Evolutionary conservation across 1,140 invertebrate genomes (phyloP).

Genomic region (Cherax quadricarinatus): DNA sequence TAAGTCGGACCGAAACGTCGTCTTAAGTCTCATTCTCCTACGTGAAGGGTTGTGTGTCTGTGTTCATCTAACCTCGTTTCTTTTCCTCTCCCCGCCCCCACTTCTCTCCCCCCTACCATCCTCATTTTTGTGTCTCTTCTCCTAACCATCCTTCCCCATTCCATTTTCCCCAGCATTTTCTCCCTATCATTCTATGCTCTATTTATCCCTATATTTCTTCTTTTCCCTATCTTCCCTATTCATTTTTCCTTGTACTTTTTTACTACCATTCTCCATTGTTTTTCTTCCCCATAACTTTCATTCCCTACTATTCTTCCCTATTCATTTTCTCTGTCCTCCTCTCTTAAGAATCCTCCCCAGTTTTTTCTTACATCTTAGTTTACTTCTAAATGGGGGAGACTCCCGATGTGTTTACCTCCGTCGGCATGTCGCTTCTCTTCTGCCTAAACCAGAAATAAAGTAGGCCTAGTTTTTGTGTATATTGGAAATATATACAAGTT

Average conservation of each 20-base stretch:
- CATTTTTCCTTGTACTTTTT: no score
- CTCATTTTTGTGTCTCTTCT: not conserved
- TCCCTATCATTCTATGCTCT: no score
- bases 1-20: no score
- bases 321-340: not conserved
- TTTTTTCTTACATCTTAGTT: not conserved
- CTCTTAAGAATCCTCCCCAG: not conserved
- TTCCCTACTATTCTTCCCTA: not conserved
- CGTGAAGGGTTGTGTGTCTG: no score
- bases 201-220: no score
- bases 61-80: no score
- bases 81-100: no score
- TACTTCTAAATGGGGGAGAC: not conserved
- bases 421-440: not conserved
- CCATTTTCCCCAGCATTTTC: no score
- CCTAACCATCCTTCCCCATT: no score
- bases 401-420: slow-evolving; percentile 19
- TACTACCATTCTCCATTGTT: no score
- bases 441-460: slow-evolving; percentile 29
- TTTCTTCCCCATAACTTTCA: no score
- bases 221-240: not conserved
- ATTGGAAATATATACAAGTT: slow-evolving; percentile 46
- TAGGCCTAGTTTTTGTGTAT: slow-evolving; percentile 45
- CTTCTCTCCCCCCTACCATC: not conserved
- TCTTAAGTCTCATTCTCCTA: no score